Percentiles rank a stretch among this genome's conserved stretches.
Conservation (phyloP, 2,113 vertebrate genomes). For the Corvus hawaiiensis region DNA sequence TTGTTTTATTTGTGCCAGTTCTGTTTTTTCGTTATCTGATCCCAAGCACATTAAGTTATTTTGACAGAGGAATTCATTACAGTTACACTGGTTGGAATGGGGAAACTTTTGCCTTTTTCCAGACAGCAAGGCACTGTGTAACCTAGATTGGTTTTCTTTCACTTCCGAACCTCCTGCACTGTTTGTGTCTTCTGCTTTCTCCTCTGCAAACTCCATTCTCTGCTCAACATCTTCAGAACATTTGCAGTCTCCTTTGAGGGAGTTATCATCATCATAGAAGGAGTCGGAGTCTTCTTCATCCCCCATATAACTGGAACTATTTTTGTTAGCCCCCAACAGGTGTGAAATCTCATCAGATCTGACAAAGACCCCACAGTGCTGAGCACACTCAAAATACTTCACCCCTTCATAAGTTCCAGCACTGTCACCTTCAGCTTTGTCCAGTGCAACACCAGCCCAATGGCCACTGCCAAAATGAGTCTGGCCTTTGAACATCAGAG, state of each 20-base stretch:
- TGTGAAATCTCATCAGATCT: constrained; percentile 59
- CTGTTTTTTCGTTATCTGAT: background rate
- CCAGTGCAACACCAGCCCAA: constrained; percentile 60
- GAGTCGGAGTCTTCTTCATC: constrained; percentile 9
- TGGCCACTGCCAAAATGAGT: constrained; percentile 24
- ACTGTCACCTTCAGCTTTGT: constrained; percentile 35
- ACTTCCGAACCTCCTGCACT: background rate
- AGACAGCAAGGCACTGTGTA: background rate
- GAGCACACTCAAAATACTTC: constrained; percentile 51
- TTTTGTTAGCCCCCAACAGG: background rate
- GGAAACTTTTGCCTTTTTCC: background rate
- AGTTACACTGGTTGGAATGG: background rate
- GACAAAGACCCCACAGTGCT: constrained; percentile 57
- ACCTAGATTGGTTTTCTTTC: background rate
- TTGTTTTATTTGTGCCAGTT: background rate
- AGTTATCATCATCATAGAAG: background rate
- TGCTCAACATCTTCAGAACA: background rate
- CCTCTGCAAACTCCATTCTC: background rate
- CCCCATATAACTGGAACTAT: background rate
- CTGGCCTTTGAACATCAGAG: constrained; percentile 35
- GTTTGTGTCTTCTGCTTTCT: background rate
- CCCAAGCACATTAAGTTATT: background rate
- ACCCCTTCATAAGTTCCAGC: constrained; percentile 41
- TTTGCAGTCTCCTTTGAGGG: background rate
- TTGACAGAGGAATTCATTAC: background rate